Evolutionary conservation across 2,113 vertebrate species (phyloP).

Genomic region (Tachysurus vachellii): DNA sequence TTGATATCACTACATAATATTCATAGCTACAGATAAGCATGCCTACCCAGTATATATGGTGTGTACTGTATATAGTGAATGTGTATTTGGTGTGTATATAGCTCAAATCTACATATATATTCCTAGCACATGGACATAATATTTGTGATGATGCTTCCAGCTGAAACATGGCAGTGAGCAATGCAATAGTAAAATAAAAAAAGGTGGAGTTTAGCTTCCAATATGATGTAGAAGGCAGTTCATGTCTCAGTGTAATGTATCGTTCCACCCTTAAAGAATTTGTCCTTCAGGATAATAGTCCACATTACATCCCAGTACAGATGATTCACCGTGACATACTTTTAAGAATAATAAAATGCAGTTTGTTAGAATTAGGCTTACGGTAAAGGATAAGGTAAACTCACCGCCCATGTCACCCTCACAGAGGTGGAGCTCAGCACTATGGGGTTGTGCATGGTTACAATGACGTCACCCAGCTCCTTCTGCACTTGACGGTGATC

Average conservation of each 20-base stretch:
- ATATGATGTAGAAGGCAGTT: not conserved
- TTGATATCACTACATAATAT: not conserved
- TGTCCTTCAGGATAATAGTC: not conserved
- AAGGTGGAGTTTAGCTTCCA: not conserved
- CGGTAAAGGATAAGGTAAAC: constrained; percentile 44
- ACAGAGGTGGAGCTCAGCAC: constrained; percentile 90
- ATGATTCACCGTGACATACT: not conserved
- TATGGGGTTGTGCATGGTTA: constrained; percentile 90
- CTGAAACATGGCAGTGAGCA: not conserved
- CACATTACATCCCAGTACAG: not conserved
- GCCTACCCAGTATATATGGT: not conserved
- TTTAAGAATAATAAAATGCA: not conserved
- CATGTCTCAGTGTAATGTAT: not conserved
- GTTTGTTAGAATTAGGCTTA: not conserved
- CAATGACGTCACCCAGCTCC: constrained; percentile 92
- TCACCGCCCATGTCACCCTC: constrained; percentile 97
- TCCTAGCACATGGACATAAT: not conserved
- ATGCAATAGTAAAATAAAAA: not conserved
- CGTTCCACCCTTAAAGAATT: not conserved
- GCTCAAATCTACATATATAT: not conserved
- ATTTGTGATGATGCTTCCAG: not conserved
- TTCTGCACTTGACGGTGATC: constrained; percentile 98
- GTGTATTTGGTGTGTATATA: not conserved
- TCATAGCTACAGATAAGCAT: not conserved
- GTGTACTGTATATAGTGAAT: not conserved